Conservation (phyloP, 2,113 vertebrate genomes). For the Addax nasomaculatus region DNA sequence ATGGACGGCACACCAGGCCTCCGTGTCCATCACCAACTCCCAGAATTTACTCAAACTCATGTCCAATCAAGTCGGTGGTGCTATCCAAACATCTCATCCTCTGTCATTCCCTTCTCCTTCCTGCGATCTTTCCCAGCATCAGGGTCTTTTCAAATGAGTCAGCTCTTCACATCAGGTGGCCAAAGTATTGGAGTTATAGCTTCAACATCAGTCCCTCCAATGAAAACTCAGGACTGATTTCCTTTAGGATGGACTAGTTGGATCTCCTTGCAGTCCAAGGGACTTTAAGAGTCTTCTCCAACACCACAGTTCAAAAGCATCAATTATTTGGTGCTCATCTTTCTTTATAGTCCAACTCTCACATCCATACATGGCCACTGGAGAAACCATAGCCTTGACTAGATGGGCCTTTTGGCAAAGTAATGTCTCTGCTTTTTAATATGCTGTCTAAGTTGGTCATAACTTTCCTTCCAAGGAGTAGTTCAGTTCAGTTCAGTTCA, state of each 20-base stretch:
- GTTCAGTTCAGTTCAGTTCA: too few species aligned
- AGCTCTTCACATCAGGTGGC: background rate
- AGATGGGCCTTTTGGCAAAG: background rate
- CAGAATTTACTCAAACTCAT: background rate
- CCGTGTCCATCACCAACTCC: background rate
- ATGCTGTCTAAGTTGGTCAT: background rate
- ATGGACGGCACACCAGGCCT: background rate
- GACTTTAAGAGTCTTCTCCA: background rate
- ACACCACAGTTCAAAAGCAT: background rate
- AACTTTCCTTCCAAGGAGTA: background rate
- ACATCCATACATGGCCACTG: background rate
- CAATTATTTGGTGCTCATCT: fast-evolving
- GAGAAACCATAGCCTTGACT: background rate
- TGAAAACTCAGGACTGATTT: background rate
- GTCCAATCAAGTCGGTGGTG: background rate
- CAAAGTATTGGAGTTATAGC: background rate
- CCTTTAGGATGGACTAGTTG: background rate
- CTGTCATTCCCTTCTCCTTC: background rate
- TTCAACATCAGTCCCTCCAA: background rate
- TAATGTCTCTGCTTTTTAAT: background rate
- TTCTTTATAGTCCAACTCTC: background rate
- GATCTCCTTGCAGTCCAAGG: background rate
- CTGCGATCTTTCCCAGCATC: background rate
- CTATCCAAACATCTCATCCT: background rate
- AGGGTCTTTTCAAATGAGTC: background rate